These are phyloP conservation scores for Poeciliopsis turrubarensis DNA, from an alignment of 2,113 vertebrate genomes.

Conservation along the genomic window DNA sequence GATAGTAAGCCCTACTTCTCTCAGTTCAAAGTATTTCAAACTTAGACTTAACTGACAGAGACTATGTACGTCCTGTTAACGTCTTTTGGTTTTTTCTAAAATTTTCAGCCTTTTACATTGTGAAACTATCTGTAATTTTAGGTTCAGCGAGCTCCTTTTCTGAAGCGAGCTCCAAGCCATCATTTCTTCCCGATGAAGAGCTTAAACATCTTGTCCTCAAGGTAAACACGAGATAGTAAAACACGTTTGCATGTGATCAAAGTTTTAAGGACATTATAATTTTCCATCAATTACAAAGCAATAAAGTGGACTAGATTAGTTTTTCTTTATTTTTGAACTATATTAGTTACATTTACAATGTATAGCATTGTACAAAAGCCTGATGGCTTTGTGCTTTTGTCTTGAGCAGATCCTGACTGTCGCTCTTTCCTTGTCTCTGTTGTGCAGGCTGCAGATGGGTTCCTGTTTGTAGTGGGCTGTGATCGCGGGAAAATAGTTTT, in stretches of 20 bases:
- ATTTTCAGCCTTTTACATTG: too few species aligned
- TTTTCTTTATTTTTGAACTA: neutral
- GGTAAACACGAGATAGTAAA: slow-evolving; percentile 68
- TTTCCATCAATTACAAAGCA: neutral
- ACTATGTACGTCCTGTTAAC: too few species aligned
- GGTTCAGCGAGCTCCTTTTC: slow-evolving; percentile 84
- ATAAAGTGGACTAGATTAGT: neutral
- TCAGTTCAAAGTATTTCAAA: too few species aligned
- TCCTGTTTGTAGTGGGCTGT: slow-evolving; percentile 93
- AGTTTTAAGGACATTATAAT: neutral
- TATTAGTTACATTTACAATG: neutral
- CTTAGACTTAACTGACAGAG: too few species aligned
- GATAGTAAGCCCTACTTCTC: neutral
- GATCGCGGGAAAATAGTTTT: slow-evolving; percentile 92
- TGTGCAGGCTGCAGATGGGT: slow-evolving; percentile 89
- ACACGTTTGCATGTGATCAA: neutral
- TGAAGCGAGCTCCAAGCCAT: slow-evolving; percentile 86
- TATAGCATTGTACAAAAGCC: neutral
- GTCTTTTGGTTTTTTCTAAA: too few species aligned
- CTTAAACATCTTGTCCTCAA: slow-evolving; percentile 87
- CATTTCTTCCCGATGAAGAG: slow-evolving; percentile 89
- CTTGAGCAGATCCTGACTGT: slow-evolving; percentile 36
- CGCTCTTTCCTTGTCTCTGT: slow-evolving; percentile 30
- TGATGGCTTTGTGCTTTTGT: slow-evolving; percentile 18
- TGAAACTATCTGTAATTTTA: slow-evolving; percentile 45